Base-by-base conservation (phyloP, 2,797 vertebrate genomes). In the Lagodon rhomboides region DNA sequence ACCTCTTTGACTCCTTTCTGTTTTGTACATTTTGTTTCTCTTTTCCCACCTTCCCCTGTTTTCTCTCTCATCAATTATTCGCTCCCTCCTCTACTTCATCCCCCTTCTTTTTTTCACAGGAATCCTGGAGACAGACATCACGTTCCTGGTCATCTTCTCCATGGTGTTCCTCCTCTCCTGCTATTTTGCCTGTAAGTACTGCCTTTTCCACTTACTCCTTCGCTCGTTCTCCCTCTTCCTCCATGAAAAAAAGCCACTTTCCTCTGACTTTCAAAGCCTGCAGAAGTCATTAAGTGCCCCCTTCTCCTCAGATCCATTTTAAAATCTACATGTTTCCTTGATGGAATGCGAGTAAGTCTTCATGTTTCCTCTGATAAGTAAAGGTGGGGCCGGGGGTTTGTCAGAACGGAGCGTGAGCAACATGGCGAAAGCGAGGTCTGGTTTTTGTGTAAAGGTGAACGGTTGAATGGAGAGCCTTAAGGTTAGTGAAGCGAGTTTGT, bases 91-190 rank as follows among this genome's bases (percentile, higher is more conserved):
- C n/a, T 30, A 15, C 68, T 27, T 66, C 23, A 20, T 77, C 30
- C 59, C 22, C 11, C 25, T 20, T 3, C 18, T 15, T 68, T 38
- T 38, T 4, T 75, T 72, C 58, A 58, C 89, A 98, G 97, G 97
- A 46, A 98, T 98, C 92, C 77, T 98, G 93, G 97, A 98, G 95
- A 98, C 97, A 0, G 97, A 98, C 92, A 96, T 98, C 92, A 98
- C 97, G 6, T 98, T 98, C 91, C 93, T 98, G 65, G 94, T 97
- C 71, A 96, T 98, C 93, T 98, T 98, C 89, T 93, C 89, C 85
- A 82, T 96, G 76, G 97, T 98, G 82, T 97, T 98, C 84, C 77
- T 96, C 68, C 91, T 98, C 67, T 98, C 97, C 67, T 97, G 96
- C 93, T 98, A 97, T 90, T 98, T 97, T 90, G 97, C 97, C 84